Base-by-base conservation (phyloP, 2,113 vertebrate genomes). In the Notothenia coriiceps region DNA sequence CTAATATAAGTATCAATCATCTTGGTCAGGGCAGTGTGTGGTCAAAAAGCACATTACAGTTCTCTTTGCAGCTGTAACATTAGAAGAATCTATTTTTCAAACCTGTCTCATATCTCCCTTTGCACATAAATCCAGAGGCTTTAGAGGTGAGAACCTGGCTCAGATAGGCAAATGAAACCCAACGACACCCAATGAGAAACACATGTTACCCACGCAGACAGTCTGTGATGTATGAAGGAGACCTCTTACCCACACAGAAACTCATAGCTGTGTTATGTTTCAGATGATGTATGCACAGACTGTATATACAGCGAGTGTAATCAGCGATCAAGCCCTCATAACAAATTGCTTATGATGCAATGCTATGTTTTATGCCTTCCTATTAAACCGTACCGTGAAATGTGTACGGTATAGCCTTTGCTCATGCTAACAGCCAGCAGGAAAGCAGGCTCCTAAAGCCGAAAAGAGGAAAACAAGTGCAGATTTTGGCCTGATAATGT, bases 71-170 rank as follows among this genome's bases (percentile, higher is more conserved):
- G 67, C 35, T 72, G 72, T 71, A 80, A 70, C 49, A 25, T 50
- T 20, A 77, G 63, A 65, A 46, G 12, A 57, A 73, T 70, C 61
- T 54, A 61, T 85, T 78, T 60, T 78, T 84, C 66, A 59, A 73
- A 55, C 77, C 65, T 82, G 50, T 85, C 84, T 85, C 61, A 40
- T 72, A 47, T 83, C 77, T 82, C 56, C 49, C 25, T 78, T 56
- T 68, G 72, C 66, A 75, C 69, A 85, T 77, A 83, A 86, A 82
- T 65, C 87, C 72, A 55, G 18, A 66, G 80, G 69, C 73, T 88
- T 78, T 52, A 56, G 80, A 93, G 86, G 88, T 88, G 88, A 89
- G 88, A 90, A 86, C 51, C 69, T 63, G 87, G 67, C 85, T 89
- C 64, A 71, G 64, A 86, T 87, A 76, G 70, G 79, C 80, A 70